Percentiles rank a stretch among this genome's conserved stretches.
phyloP scores from a whole-genome alignment of 1,140 invertebrate species.

The Phenacoccus solenopsis region DNA sequence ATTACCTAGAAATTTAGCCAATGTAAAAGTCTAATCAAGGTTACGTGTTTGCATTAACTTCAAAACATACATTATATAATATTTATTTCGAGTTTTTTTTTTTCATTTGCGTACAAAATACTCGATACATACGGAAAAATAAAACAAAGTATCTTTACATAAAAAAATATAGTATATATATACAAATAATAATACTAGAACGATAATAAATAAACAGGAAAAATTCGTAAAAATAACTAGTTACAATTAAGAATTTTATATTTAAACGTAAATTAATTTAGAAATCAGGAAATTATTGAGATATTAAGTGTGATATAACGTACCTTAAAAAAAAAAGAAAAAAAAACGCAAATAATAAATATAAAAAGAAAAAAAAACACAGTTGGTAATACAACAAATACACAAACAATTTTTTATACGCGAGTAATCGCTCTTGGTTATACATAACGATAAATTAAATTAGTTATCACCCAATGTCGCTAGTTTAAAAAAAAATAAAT shows the following conservation, averaged over 20 bases:
- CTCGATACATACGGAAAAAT: conserved; percentile 1
- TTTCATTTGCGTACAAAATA: neutral
- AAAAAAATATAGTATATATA: neutral
- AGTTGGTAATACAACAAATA: conserved; percentile 3
- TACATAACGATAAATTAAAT: neutral
- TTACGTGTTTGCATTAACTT: no score
- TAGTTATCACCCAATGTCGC: conserved; percentile 1
- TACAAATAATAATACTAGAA: neutral
- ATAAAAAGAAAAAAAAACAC: neutral
- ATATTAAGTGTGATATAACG: neutral
- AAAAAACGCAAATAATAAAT: neutral
- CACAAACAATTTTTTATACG: neutral
- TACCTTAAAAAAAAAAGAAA: neutral
- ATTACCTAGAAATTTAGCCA: no score
- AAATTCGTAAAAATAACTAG: neutral
- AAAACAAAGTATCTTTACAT: neutral
- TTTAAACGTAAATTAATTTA: neutral
- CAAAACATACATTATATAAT: neutral
- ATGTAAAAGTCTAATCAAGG: no score
- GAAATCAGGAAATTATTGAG: neutral
- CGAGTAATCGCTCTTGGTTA: neutral
- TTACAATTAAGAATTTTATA: neutral
- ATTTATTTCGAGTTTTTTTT: conserved; percentile 3
- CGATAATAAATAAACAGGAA: neutral
- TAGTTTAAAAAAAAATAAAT: neutral